Base-by-base conservation (phyloP, 2,888 invertebrate genomes). In the Amphimallon solstitiale region DNA sequence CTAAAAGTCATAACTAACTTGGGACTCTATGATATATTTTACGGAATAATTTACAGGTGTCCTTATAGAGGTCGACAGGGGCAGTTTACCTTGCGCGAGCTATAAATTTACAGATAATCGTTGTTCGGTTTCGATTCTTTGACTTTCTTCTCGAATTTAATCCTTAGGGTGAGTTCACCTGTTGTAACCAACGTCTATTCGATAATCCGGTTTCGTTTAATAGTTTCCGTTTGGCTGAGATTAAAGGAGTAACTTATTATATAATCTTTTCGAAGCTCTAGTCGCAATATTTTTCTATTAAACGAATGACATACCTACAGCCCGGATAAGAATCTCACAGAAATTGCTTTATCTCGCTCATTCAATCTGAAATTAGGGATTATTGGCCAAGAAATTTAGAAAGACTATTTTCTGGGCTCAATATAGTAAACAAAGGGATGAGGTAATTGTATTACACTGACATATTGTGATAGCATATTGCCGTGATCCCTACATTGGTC, bases 91-190 rank as follows among this genome's bases (percentile, higher is more conserved):
- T 60, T 56, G 63, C 59, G 60, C 60, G 65, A 59, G 65, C 64
- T 67, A 68, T 70, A 70, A 70, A 70, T 70, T 70, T 56, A 37
- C 43, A 51, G 49, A 62, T 68, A 70, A 68, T 67, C 68, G 70
- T 40, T 66, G 67, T 60, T 68, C 65, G 40, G 66, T 66, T 70
- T 63, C 64, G 63, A 66, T 68, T 67, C 68, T 68, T 68, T 63
- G 68, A 51, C 64, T 68, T 70, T 67, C 62, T 68, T 70, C 64
- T 45, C 46, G 45, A 45, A 61, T 63, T 64, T 70, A 70, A 70
- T 70, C 68, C 66, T 68, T 59, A 49, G 66, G 63, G 63, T 63
- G 68, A 70, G 68, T 68, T 61, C 68, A 68, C 70, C 70, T 70
- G 70, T 70, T 70, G 69, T 67, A 63, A 49, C 19, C 35, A 45